Percentiles rank a stretch among this genome's conserved stretches.
Conservation (phyloP, 2,888 invertebrate species). For the Tiphia femorata region DNA sequence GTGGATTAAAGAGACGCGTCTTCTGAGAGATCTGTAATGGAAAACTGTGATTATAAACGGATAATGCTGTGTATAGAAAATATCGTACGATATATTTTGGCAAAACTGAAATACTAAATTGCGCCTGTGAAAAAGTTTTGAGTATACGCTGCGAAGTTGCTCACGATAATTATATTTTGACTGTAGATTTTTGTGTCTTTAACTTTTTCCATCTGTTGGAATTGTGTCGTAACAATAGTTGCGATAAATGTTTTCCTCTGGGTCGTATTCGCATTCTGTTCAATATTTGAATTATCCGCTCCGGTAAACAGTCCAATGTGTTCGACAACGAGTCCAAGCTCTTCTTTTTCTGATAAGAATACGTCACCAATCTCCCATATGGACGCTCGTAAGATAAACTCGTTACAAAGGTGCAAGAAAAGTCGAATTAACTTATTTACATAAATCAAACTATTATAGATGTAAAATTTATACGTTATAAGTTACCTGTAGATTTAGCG, state of each 20-base stretch:
- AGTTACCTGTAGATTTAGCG: conserved; percentile 30
- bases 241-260: conserved; percentile 81
- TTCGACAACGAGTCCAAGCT: conserved; percentile 61
- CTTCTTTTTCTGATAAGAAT: conserved; percentile 61
- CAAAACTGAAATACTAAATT: too few relatives aligned
- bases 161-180: background rate
- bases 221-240: conserved; percentile 83
- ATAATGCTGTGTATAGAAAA: too few relatives aligned
- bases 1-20: too few relatives aligned
- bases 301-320: conserved; percentile 63
- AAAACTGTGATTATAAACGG: too few relatives aligned
- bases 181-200: background rate
- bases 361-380: conserved; percentile 65
- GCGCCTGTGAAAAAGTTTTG: background rate
- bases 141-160: background rate
- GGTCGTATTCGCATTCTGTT: conserved; percentile 80
- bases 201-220: conserved; percentile 77
- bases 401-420: conserved; percentile 65
- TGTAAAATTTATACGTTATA: conserved; percentile 47
- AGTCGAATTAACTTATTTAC: conserved; percentile 67
- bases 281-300: conserved; percentile 73
- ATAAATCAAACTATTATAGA: conserved; percentile 71
- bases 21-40: too few relatives aligned
- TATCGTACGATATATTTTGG: too few relatives aligned
- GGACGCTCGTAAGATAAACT: conserved; percentile 65